Percentiles rank a stretch among this genome's conserved stretches.
These are phyloP conservation scores for Deroplatys truncata DNA, from an alignment of 2,888 invertebrate genomes.

Conservation along the genomic window DNA sequence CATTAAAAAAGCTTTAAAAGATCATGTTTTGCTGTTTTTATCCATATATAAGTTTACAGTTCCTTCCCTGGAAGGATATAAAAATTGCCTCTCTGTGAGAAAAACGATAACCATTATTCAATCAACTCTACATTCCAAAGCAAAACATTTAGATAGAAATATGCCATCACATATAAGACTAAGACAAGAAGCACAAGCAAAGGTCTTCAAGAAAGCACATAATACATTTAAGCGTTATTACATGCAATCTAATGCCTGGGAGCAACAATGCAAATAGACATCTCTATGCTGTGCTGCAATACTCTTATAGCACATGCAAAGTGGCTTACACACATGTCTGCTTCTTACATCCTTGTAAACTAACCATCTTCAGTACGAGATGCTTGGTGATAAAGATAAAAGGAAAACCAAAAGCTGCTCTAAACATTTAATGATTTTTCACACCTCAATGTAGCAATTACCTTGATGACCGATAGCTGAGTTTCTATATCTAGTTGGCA, in stretches of 20 bases:
- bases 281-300: too few relatives aligned
- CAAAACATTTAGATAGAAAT: background rate
- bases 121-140: background rate
- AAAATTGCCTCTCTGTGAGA: background rate
- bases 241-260: background rate
- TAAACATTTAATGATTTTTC: background rate
- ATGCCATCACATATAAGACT: background rate
- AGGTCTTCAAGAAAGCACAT: background rate
- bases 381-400: background rate
- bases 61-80: background rate
- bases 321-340: background rate
- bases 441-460: constrained; percentile 40
- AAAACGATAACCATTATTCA: background rate
- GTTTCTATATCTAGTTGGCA: constrained; percentile 55
- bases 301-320: background rate
- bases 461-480: constrained; percentile 56
- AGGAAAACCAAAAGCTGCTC: background rate
- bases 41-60: too few relatives aligned
- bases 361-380: constrained; percentile 17
- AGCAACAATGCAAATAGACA: background rate
- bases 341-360: background rate
- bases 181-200: background rate
- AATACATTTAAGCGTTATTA: background rate
- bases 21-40: background rate
- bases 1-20: background rate